These are phyloP conservation scores for Esox masquinongy DNA, from an alignment of 2,797 vertebrate species.

Conservation along the genomic window DNA sequence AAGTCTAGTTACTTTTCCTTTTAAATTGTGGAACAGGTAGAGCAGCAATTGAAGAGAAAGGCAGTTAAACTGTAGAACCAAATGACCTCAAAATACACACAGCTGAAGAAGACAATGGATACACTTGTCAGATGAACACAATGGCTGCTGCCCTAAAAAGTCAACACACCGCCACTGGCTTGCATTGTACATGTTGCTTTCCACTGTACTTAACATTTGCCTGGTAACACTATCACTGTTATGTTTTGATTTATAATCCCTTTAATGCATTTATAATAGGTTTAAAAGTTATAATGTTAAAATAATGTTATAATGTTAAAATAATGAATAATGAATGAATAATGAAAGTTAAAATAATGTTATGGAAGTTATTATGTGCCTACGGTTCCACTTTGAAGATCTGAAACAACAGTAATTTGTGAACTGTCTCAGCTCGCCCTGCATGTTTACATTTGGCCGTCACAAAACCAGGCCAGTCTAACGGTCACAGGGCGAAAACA, in stretches of 20 bases:
- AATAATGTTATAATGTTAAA: neutral
- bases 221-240: neutral
- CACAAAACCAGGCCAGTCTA: neutral
- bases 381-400: neutral
- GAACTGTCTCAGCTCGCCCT: neutral
- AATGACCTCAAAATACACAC: slow-evolving; percentile 14
- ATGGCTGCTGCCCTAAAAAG: neutral
- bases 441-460: neutral
- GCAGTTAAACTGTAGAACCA: slow-evolving; percentile 29
- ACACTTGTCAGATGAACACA: neutral
- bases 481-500: neutral
- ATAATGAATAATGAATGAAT: too few species aligned
- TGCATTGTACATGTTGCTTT: neutral
- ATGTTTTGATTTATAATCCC: too few species aligned
- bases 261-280: too few species aligned
- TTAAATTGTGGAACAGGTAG: slow-evolving; percentile 58
- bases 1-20: slow-evolving; percentile 53
- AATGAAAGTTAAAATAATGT: too few species aligned
- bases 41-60: slow-evolving; percentile 35
- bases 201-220: neutral
- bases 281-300: too few species aligned
- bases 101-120: slow-evolving; percentile 4
- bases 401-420: neutral
- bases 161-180: slow-evolving; percentile 17
- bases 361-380: neutral